Base-by-base conservation (phyloP, 2,888 invertebrate genomes). In the Amphipyra berbera region DNA sequence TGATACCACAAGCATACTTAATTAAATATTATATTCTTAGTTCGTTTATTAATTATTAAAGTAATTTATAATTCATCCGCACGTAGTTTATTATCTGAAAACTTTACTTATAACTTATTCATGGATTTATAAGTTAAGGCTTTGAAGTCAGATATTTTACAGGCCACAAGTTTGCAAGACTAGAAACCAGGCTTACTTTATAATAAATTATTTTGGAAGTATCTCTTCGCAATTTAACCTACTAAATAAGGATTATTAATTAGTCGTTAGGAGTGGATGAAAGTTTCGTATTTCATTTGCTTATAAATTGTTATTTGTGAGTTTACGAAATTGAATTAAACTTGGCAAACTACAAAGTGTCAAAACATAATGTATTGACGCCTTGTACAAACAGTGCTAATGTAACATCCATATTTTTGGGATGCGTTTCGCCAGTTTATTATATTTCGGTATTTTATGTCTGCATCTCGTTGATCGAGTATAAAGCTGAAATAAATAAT, bases 31-130 rank as follows among this genome's bases (percentile, higher is more conserved):
- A 30, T 30, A 21, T 37, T 37, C 37, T 38, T n/a, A 38, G 10
- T n/a, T 54, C 44, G 35, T 54, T 44, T 54, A 54, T 45, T 35
- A 54, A 54, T 50, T 37, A 10, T 7, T 41, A 42, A 48, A 48
- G 15, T 35, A 35, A 48, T 44, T 35, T 35, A 53, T 42, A 37
- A 54, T 54, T 45, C 53, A 54, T n/a, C 35, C 0, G 15, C 35
- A 45, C 44, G 53, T 45, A 44, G 15, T 54, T 45, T 14, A 48
- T 48, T 5, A 44, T 54, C 41, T 52, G 14, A 30, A 42, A 44
- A 44, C 42, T 53, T 42, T n/a, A n/a, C n/a, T n/a, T 44, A 53
- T 44, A n/a, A 44, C 15, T 44, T 53, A 53, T 53, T 53, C 53
- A 53, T 53, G 42, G 42, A 42, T 53, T 53, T 35, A 13, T 41